Evolutionary conservation across 2,797 vertebrate genomes (phyloP).

Genomic region (Oophaga sylvatica): DNA sequence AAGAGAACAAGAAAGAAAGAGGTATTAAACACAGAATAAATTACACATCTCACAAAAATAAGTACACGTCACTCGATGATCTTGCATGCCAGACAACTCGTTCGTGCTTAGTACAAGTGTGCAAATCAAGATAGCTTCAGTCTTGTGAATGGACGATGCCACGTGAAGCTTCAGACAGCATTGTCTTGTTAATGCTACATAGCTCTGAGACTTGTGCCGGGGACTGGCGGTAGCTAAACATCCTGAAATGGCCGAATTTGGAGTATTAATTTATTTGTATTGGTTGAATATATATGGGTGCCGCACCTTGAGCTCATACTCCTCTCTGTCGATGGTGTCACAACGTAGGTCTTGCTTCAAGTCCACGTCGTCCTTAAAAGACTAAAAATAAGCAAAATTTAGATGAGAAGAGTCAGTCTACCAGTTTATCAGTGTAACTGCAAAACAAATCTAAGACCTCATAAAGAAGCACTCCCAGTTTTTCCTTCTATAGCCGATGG

Average conservation of each 20-base stretch:
- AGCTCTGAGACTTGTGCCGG: not conserved
- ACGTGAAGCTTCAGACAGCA: not conserved
- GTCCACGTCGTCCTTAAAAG: slow-evolving; percentile 95
- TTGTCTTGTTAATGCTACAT: not conserved
- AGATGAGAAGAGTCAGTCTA: not conserved
- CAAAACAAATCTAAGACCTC: not conserved
- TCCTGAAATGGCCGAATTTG: not conserved
- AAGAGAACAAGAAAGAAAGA: slow-evolving; percentile 53
- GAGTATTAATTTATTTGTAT: slow-evolving; percentile 17
- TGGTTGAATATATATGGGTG: not conserved
- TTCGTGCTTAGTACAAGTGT: slow-evolving; percentile 51
- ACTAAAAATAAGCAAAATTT: slow-evolving; percentile 80
- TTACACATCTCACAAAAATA: slow-evolving; percentile 35
- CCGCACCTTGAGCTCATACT: slow-evolving; percentile 93
- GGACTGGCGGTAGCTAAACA: not conserved
- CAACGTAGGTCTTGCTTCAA: slow-evolving; percentile 90
- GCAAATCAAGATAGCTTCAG: slow-evolving; percentile 17
- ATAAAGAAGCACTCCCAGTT: no score
- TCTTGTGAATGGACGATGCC: slow-evolving; percentile 20
- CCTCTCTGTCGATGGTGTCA: slow-evolving; percentile 86
- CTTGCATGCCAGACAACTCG: slow-evolving; percentile 49
- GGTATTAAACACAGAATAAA: slow-evolving; percentile 39
- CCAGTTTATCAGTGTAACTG: not conserved
- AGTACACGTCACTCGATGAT: slow-evolving; percentile 37
- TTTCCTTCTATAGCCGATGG: no score